Evolutionary conservation across 2,797 vertebrate species (phyloP).

Genomic region (Scomberomorus guttatus): DNA sequence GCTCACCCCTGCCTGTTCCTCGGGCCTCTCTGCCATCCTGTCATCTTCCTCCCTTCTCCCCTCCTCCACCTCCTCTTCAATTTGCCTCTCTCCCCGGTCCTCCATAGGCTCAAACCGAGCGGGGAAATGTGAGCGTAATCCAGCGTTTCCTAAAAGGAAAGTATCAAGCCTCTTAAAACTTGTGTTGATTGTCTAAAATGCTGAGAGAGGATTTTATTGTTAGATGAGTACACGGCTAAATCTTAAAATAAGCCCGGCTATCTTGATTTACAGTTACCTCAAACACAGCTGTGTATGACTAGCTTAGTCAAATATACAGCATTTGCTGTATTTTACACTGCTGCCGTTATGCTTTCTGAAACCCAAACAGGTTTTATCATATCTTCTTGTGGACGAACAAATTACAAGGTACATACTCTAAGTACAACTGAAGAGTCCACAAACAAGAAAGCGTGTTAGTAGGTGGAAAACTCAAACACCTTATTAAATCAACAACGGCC

Average conservation of each 20-base stretch:
- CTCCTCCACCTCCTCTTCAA: conserved; percentile 67
- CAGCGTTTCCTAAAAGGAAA: conserved; percentile 79
- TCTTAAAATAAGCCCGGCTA: neutral
- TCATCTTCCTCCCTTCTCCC: conserved; percentile 73
- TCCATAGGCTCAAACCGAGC: conserved; percentile 81
- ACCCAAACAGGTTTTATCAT: conserved; percentile 64
- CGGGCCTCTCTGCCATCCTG: conserved; percentile 66
- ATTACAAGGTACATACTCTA: conserved; percentile 34
- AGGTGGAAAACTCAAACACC: conserved; percentile 52
- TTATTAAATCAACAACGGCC: conserved; percentile 58
- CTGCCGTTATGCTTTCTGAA: conserved; percentile 8
- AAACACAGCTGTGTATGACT: conserved; percentile 38
- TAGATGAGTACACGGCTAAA: neutral
- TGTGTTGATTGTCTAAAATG: conserved; percentile 32
- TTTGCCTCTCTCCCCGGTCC: conserved; percentile 75
- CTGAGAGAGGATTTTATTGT: neutral
- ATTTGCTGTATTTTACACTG: conserved; percentile 8
- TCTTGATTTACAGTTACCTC: conserved; percentile 44
- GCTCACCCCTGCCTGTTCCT: conserved; percentile 70
- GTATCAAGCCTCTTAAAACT: conserved; percentile 48
- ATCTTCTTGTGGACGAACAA: conserved; percentile 26
- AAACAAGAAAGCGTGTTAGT: conserved; percentile 36
- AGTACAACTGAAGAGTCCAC: conserved; percentile 31
- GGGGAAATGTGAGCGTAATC: conserved; percentile 80
- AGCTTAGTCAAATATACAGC: conserved; percentile 16